A percentile compares a stretch with the other conserved stretches of the same genome.
phyloP scores from a whole-genome alignment of 2,888 invertebrate genomes.

The Criorhina ranunculi region DNA sequence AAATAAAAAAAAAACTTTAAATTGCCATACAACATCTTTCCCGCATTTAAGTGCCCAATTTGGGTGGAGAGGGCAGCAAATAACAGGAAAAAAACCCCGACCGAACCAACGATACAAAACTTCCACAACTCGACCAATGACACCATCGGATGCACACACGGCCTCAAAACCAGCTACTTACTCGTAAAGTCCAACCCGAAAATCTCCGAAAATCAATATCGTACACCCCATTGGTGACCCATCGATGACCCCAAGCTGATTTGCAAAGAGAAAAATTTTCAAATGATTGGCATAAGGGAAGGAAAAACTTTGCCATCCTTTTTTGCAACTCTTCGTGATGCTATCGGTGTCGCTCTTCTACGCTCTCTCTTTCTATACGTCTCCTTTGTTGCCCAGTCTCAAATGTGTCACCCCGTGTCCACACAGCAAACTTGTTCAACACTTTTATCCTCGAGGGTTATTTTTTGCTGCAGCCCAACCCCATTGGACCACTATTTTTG shows the following conservation, averaged over 20 bases:
- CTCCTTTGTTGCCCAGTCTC: slow-evolving; percentile 19
- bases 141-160: slow-evolving; percentile 60
- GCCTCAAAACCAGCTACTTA: slow-evolving; percentile 53
- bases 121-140: slow-evolving; percentile 61
- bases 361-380: slow-evolving; percentile 27
- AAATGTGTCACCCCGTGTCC: slow-evolving; percentile 64
- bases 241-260: slow-evolving; percentile 76
- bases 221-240: slow-evolving; percentile 56
- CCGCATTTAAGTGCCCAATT: slow-evolving; percentile 71
- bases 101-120: slow-evolving; percentile 42
- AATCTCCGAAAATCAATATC: slow-evolving; percentile 67
- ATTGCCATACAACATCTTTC: slow-evolving; percentile 67
- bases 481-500: slow-evolving; percentile 60
- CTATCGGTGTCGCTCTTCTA: slow-evolving; percentile 23
- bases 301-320: slow-evolving; percentile 63
- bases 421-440: slow-evolving; percentile 72
- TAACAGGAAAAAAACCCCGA: slow-evolving; percentile 5
- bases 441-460: slow-evolving; percentile 71
- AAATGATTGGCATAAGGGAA: slow-evolving; percentile 74
- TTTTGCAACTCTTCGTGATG: slow-evolving; percentile 39
- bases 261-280: slow-evolving; percentile 69
- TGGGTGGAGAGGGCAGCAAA: slow-evolving; percentile 20
- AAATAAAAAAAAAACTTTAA: slow-evolving; percentile 45
- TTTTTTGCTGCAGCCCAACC: slow-evolving; percentile 30
- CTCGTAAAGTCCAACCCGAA: slow-evolving; percentile 7